A percentile compares a stretch with the other conserved stretches of the same genome.
Evolutionary conservation across 2,113 vertebrate genomes (phyloP).

Genomic region (Apteryx owenii): DNA sequence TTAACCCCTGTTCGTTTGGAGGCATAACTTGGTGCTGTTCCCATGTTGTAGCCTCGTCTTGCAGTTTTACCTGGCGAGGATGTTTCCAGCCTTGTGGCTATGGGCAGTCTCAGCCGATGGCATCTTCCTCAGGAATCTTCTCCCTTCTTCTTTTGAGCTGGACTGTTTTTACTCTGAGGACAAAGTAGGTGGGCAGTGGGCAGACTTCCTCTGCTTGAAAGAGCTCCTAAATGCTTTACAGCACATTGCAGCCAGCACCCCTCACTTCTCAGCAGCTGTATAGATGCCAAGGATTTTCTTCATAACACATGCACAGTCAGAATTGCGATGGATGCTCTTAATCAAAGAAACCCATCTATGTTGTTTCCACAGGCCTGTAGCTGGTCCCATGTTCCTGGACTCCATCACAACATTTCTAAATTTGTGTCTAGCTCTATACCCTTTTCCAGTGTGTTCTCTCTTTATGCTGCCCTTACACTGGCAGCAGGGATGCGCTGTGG

Average conservation of each 20-base stretch:
- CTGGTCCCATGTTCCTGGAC: not conserved
- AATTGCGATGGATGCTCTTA: slow-evolving; percentile 32
- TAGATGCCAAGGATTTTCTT: slow-evolving; percentile 66
- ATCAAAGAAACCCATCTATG: not conserved
- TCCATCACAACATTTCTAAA: not conserved
- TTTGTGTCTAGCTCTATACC: slow-evolving; percentile 33
- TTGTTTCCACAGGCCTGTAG: not conserved
- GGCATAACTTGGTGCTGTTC: slow-evolving; percentile 9
- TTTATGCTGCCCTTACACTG: slow-evolving; percentile 11
- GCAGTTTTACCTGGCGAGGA: not conserved
- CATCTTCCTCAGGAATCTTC: slow-evolving; percentile 67
- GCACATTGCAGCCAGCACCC: not conserved
- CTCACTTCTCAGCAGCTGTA: slow-evolving; percentile 19
- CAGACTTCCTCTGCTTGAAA: slow-evolving; percentile 25
- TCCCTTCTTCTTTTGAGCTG: slow-evolving; percentile 42
- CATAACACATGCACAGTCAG: slow-evolving; percentile 2
- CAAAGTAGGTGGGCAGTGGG: not conserved
- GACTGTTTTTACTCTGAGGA: slow-evolving; percentile 25
- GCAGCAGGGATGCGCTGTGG: slow-evolving; percentile 37
- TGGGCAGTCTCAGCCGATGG: slow-evolving; percentile 50
- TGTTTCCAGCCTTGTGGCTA: slow-evolving; percentile 7
- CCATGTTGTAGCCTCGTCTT: not conserved
- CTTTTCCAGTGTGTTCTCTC: slow-evolving; percentile 7
- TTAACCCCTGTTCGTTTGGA: not conserved
- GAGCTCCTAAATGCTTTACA: slow-evolving; percentile 9